A percentile compares a stretch with the other conserved stretches of the same genome.
phyloP scores from a whole-genome alignment of 1,140 invertebrate species.

The Brachystomella parvula region DNA sequence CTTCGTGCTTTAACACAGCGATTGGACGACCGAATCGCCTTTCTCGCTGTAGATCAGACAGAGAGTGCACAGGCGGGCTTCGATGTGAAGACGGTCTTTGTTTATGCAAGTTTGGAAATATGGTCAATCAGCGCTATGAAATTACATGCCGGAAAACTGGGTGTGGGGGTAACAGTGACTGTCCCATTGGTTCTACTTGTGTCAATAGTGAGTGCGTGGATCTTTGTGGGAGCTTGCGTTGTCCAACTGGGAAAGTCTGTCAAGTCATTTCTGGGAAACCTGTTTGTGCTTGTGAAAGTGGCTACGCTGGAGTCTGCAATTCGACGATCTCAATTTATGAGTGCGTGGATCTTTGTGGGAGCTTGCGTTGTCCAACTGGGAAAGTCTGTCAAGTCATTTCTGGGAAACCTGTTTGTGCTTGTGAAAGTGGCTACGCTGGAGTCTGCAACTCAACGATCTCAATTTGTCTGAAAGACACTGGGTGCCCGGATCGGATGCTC shows the following conservation, averaged over 20 bases:
- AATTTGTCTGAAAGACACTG: constrained; percentile 77
- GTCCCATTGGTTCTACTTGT: neutral
- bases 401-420: constrained; percentile 73
- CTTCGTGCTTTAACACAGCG: neutral
- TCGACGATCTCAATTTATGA: constrained; percentile 76
- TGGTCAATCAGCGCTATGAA: constrained; percentile 7
- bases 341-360: neutral
- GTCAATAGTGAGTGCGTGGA: neutral
- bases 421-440: constrained; percentile 50
- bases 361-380: constrained; percentile 42
- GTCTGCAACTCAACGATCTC: constrained; percentile 75
- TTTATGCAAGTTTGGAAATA: neutral
- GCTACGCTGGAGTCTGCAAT: constrained; percentile 63
- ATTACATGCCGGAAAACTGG: neutral
- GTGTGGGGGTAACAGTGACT: neutral
- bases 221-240: neutral
- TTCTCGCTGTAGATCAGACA: neutral
- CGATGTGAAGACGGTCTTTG: constrained; percentile 2
- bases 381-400: constrained; percentile 76
- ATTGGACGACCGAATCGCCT: neutral
- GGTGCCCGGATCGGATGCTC: constrained; percentile 40
- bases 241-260: constrained; percentile 60
- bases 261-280: constrained; percentile 74
- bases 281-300: constrained; percentile 62
- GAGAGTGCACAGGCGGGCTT: neutral